Conservation (phyloP, 2,888 invertebrate genomes). For the Drosophila macrothrix region DNA sequence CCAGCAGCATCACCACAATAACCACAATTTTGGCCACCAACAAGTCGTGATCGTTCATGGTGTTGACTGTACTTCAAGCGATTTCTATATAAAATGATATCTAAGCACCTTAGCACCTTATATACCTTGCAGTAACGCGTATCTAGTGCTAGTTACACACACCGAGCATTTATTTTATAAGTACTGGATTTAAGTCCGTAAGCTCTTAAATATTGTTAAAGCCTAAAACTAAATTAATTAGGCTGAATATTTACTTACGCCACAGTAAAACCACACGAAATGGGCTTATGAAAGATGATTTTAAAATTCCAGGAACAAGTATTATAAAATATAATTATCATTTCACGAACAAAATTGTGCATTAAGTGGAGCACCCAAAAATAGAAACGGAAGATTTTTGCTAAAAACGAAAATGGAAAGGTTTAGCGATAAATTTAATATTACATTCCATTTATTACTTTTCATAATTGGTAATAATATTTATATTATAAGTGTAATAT, state of each 20-base stretch:
- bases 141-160: slow-evolving; percentile 5
- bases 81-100: slow-evolving; percentile 8
- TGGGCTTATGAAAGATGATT: background rate
- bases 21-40: slow-evolving; percentile 90
- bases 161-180: background rate
- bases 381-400: too few relatives aligned
- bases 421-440: background rate
- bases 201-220: slow-evolving; percentile 26
- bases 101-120: slow-evolving; percentile 6
- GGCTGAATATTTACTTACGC: background rate
- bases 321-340: background rate
- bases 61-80: background rate
- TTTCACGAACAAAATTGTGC: background rate
- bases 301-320: background rate
- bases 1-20: slow-evolving; percentile 91
- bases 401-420: too few relatives aligned
- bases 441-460: too few relatives aligned
- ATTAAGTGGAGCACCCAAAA: too few relatives aligned
- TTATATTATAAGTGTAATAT: background rate
- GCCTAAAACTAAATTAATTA: background rate
- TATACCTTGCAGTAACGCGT: slow-evolving; percentile 23
- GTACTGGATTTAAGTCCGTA: slow-evolving; percentile 12
- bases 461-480: too few relatives aligned
- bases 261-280: slow-evolving; percentile 13
- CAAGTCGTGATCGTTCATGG: slow-evolving; percentile 45